phyloP scores from a whole-genome alignment of 2,797 vertebrate species.

The Dendrocincla fuliginosa region DNA sequence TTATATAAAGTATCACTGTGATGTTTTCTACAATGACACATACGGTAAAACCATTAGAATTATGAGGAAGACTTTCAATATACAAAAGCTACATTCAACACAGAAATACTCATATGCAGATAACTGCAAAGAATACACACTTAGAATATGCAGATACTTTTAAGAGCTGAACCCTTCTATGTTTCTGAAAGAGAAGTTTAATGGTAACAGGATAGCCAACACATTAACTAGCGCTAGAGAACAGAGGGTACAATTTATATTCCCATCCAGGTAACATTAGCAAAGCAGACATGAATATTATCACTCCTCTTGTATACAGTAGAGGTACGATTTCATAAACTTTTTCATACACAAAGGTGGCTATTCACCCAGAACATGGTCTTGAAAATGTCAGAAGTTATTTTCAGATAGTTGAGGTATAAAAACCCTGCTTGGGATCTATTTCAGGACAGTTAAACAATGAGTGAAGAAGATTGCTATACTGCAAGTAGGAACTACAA shows the following conservation, averaged over 20 bases:
- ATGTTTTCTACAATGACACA: background rate
- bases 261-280: background rate
- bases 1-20: background rate
- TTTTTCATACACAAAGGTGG: background rate
- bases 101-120: background rate
- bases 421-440: background rate
- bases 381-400: background rate
- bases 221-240: background rate
- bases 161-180: background rate
- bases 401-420: background rate
- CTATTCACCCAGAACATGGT: background rate
- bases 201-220: background rate
- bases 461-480: background rate
- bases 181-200: background rate
- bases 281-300: background rate
- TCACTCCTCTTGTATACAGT: background rate
- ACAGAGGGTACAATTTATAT: background rate
- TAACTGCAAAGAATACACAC: background rate
- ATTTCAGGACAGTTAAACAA: background rate
- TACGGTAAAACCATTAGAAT: background rate
- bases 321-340: background rate
- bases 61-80: background rate
- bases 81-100: background rate
- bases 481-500: background rate
- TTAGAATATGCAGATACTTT: background rate